Conservation (phyloP, 1,140 invertebrate genomes). For the Augochlora pura region DNA sequence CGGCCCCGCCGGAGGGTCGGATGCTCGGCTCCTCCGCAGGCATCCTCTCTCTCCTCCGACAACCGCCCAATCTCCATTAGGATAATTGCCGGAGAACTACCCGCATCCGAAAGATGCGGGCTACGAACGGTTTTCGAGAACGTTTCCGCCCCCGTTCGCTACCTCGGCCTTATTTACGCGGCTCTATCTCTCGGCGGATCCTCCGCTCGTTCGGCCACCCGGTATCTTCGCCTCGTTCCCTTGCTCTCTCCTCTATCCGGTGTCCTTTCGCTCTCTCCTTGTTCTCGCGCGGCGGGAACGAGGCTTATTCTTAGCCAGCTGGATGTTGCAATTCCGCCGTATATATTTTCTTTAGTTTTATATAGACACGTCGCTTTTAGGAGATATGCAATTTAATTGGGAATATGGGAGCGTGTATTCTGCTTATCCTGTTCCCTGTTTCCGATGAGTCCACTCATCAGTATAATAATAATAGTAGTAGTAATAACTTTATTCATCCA, state of each 20-base stretch:
- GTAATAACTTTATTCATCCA: too few species aligned
- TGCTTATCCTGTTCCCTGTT: too few species aligned
- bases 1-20: conserved; percentile 54
- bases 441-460: too few species aligned
- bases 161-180: conserved; percentile 51
- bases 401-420: too few species aligned
- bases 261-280: not conserved
- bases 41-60: conserved; percentile 26
- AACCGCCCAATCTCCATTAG: conserved; percentile 75
- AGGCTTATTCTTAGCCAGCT: too few species aligned
- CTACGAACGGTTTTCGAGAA: conserved; percentile 56
- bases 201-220: not conserved
- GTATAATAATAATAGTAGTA: too few species aligned
- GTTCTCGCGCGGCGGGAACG: too few species aligned
- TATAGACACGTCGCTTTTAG: too few species aligned
- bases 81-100: conserved; percentile 77
- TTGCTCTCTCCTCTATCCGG: not conserved
- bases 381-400: too few species aligned
- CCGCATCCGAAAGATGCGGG: conserved; percentile 74
- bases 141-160: conserved; percentile 57
- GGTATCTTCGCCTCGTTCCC: conserved; percentile 23
- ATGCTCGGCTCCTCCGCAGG: not conserved
- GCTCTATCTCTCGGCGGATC: conserved; percentile 32
- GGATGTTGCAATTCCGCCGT: too few species aligned
- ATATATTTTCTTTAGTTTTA: too few species aligned